Evolutionary conservation across 2,888 invertebrate species (phyloP).

Genomic region (Rhagophthalmus giganteus): DNA sequence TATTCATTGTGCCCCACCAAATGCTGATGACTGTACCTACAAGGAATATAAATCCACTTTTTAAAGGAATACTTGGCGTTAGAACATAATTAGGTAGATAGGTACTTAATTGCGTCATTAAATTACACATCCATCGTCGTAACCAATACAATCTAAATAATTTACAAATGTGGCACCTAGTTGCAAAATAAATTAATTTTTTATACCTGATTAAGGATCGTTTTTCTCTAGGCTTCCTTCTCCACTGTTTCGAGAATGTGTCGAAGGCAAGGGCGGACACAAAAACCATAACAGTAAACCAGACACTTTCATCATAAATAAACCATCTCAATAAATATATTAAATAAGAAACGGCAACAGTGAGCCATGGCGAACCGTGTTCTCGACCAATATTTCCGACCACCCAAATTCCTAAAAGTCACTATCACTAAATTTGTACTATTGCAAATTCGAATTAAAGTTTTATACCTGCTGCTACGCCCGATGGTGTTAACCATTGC

Average conservation of each 20-base stretch:
- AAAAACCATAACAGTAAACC: conserved; percentile 69
- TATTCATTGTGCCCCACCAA: too few relatives aligned
- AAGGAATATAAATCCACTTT: too few relatives aligned
- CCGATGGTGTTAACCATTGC: conserved; percentile 73
- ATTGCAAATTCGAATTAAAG: too few relatives aligned
- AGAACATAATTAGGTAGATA: too few relatives aligned
- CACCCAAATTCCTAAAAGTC: conserved; percentile 78
- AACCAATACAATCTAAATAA: too few relatives aligned
- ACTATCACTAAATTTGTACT: too few relatives aligned
- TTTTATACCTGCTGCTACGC: conserved; percentile 69
- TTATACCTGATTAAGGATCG: conserved; percentile 33
- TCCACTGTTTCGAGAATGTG: conserved; percentile 77
- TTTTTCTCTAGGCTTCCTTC: conserved; percentile 63
- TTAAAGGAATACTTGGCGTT: too few relatives aligned
- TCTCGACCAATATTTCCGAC: conserved; percentile 91
- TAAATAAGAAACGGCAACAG: conserved; percentile 69
- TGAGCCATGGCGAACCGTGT: conserved; percentile 70
- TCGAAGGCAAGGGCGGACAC: conserved; percentile 73
- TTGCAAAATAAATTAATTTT: neutral
- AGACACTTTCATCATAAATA: conserved; percentile 73
- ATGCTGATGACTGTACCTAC: too few relatives aligned
- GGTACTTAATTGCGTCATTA: too few relatives aligned
- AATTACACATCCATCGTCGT: too few relatives aligned
- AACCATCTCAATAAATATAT: conserved; percentile 71
- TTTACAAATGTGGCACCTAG: too few relatives aligned